Evolutionary conservation across 2,888 invertebrate genomes (phyloP).

Genomic region (Neoscelio sp.): DNA sequence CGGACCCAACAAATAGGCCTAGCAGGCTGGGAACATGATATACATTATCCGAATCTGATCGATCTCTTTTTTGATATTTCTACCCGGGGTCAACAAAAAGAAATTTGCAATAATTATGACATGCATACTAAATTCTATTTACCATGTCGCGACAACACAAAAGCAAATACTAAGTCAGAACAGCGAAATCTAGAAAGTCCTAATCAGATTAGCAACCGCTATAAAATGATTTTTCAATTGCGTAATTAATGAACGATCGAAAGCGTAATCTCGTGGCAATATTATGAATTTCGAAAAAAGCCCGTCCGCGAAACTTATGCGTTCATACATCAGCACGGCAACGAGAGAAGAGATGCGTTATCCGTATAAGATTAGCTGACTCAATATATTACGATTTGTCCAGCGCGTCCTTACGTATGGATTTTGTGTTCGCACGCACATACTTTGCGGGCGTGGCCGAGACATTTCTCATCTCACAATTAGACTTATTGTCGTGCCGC

Average conservation of each 20-base stretch:
- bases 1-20: no score
- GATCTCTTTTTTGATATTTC: no score
- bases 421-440: constrained; percentile 67
- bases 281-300: constrained; percentile 59
- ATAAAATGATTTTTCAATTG: constrained; percentile 47
- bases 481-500: constrained; percentile 68
- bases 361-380: constrained; percentile 59
- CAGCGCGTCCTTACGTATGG: constrained; percentile 66
- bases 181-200: no score
- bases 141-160: no score
- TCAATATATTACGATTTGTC: constrained; percentile 71
- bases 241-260: constrained; percentile 16
- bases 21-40: no score
- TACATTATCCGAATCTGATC: no score
- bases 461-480: constrained; percentile 69
- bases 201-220: constrained; percentile 4
- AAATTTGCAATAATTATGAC: no score
- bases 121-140: no score
- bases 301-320: constrained; percentile 40
- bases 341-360: constrained; percentile 42
- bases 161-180: no score
- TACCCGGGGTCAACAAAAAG: no score
- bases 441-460: constrained; percentile 63
- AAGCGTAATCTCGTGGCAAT: constrained; percentile 20
- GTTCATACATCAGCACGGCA: constrained; percentile 52